Evolutionary conservation across 2,888 invertebrate species (phyloP).

Genomic region (Macrophya annulata): DNA sequence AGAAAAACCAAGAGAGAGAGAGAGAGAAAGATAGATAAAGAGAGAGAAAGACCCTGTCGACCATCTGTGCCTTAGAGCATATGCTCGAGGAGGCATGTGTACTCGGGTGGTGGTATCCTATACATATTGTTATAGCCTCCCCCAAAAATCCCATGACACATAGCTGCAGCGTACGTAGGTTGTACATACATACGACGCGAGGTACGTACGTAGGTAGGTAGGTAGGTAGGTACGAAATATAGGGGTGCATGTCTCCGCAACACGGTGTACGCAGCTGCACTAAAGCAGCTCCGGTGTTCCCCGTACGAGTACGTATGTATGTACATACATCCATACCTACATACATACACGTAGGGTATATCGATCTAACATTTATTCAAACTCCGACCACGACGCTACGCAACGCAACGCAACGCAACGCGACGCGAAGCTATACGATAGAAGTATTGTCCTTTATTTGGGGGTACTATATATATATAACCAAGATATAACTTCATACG

Average conservation of each 20-base stretch:
- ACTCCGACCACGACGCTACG: background rate
- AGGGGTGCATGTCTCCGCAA: constrained; percentile 39
- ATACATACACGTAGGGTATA: constrained; percentile 1
- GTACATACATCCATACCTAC: background rate
- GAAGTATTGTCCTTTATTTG: constrained; percentile 2
- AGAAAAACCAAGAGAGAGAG: background rate
- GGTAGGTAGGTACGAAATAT: background rate
- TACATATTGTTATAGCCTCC: constrained; percentile 68
- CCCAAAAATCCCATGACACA: constrained; percentile 65
- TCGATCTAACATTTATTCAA: constrained; percentile 43
- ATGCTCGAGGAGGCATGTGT: constrained; percentile 70
- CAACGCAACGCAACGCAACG: background rate
- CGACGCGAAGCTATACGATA: background rate
- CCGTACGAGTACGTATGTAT: background rate
- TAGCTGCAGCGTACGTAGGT: constrained; percentile 8
- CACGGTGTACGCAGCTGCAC: constrained; percentile 39
- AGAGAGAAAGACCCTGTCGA: constrained; percentile 69
- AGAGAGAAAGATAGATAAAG: background rate
- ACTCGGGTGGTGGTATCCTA: constrained; percentile 59
- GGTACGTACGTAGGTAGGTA: background rate
- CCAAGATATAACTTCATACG: background rate
- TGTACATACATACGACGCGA: background rate
- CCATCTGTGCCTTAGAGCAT: constrained; percentile 73
- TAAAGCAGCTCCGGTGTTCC: background rate
- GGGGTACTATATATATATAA: background rate